Conservation (phyloP, 2,888 invertebrate genomes). For the Diabrotica balteata region DNA sequence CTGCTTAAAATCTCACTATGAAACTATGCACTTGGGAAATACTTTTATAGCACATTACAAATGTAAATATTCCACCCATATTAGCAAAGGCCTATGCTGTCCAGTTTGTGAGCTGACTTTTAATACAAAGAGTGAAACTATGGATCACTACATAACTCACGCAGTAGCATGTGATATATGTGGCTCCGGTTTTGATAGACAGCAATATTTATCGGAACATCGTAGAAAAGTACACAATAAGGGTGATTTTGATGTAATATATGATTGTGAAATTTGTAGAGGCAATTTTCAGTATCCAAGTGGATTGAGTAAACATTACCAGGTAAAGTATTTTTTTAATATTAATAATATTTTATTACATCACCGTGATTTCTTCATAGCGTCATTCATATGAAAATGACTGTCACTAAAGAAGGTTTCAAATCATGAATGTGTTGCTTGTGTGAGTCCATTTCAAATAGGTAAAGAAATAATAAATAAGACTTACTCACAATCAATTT, state of each 20-base stretch:
- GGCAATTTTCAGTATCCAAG: slow-evolving; percentile 28
- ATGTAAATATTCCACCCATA: slow-evolving; percentile 33
- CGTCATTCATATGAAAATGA: no score
- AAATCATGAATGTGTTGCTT: no score
- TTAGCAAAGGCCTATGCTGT: slow-evolving; percentile 21
- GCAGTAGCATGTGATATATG: slow-evolving; percentile 44
- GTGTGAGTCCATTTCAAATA: no score
- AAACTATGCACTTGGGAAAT: slow-evolving; percentile 41
- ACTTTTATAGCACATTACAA: slow-evolving; percentile 39
- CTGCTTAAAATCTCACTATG: slow-evolving; percentile 46
- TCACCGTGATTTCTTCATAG: no score
- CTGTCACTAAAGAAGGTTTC: no score
- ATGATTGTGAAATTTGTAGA: slow-evolving; percentile 38
- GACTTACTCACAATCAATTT: no score
- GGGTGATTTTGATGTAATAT: slow-evolving; percentile 29
- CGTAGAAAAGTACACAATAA: slow-evolving; percentile 41
- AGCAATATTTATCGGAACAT: slow-evolving; percentile 42
- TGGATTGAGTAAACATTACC: slow-evolving; percentile 36
- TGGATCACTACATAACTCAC: slow-evolving; percentile 41
- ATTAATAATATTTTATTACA: no score
- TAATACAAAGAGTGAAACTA: slow-evolving; percentile 27
- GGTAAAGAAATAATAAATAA: no score
- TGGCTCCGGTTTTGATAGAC: slow-evolving; percentile 44
- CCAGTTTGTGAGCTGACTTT: slow-evolving; percentile 36
- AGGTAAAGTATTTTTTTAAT: slow-evolving; percentile 20